Conservation (phyloP, 2,797 vertebrate species). For the Sebastes nivosus region DNA sequence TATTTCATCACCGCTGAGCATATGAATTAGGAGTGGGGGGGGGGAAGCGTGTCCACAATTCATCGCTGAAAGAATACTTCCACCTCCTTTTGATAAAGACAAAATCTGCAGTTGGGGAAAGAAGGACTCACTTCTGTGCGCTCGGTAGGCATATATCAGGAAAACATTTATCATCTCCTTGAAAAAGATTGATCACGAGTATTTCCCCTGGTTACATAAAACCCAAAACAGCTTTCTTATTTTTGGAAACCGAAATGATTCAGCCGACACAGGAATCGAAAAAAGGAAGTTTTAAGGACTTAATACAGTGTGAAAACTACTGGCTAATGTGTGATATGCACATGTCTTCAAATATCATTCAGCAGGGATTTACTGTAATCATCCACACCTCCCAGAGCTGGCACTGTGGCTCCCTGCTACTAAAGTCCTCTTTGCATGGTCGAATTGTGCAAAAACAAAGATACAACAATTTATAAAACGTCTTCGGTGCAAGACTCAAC, state of each 20-base stretch:
- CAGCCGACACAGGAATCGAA: background rate
- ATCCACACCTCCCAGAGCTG: slow-evolving; percentile 18
- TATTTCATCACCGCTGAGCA: slow-evolving; percentile 72
- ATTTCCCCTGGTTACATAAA: background rate
- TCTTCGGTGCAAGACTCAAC: background rate
- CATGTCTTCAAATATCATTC: slow-evolving; percentile 37
- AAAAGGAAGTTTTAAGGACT: slow-evolving; percentile 19
- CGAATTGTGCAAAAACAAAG: slow-evolving; percentile 5
- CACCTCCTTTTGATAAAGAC: slow-evolving; percentile 50
- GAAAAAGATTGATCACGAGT: slow-evolving; percentile 19
- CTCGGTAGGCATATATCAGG: slow-evolving; percentile 1
- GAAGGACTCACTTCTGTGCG: slow-evolving; percentile 2
- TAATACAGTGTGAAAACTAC: slow-evolving; percentile 38
- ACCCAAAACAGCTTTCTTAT: slow-evolving; percentile 9
- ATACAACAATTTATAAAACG: background rate
- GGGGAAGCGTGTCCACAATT: slow-evolving; percentile 40
- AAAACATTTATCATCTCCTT: slow-evolving; percentile 32
- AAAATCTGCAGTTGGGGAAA: slow-evolving; percentile 16
- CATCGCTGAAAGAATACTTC: slow-evolving; percentile 38
- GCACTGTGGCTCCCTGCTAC: background rate
- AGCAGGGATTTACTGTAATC: slow-evolving; percentile 30
- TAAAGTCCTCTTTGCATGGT: background rate
- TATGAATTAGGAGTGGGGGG: slow-evolving; percentile 45
- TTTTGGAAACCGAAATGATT: slow-evolving; percentile 8
- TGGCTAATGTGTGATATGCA: slow-evolving; percentile 41